Conservation (phyloP, 1,140 invertebrate genomes). For the Penaeus japonicus region DNA sequence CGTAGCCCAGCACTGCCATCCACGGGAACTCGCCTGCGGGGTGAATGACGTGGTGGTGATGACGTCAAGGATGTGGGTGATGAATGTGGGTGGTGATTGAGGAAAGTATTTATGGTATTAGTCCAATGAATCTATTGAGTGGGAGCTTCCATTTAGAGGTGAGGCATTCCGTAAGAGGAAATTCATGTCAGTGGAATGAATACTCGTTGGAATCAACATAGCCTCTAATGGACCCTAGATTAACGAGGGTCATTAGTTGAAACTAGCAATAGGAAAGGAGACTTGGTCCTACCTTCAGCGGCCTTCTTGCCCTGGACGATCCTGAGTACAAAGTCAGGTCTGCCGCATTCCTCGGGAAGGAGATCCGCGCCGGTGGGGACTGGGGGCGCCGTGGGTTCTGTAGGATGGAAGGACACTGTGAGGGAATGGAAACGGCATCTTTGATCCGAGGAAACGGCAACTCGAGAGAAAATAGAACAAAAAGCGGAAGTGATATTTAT, state of each 20-base stretch:
- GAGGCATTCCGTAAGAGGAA: too few relatives aligned
- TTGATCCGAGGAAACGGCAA: neutral
- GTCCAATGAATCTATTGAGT: too few relatives aligned
- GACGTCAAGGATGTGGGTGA: neutral
- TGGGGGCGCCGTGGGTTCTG: neutral
- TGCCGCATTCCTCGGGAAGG: slow-evolving; percentile 18
- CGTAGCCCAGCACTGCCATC: slow-evolving; percentile 76
- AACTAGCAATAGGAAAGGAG: neutral
- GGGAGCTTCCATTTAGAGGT: too few relatives aligned
- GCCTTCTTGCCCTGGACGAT: slow-evolving; percentile 25
- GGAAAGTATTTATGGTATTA: neutral
- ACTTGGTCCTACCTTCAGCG: neutral
- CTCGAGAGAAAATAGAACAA: too few relatives aligned
- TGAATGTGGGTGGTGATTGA: neutral
- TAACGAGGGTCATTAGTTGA: neutral
- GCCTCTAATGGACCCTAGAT: too few relatives aligned
- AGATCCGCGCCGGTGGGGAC: neutral
- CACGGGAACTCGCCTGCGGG: slow-evolving; percentile 76
- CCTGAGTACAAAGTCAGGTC: neutral
- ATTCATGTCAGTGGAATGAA: too few relatives aligned
- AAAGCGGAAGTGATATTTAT: too few relatives aligned
- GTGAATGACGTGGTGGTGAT: too few relatives aligned
- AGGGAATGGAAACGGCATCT: neutral
- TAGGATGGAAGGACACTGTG: neutral
- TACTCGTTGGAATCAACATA: too few relatives aligned